phyloP scores from a whole-genome alignment of 2,113 vertebrate species.

The Phrynosoma platyrhinos region DNA sequence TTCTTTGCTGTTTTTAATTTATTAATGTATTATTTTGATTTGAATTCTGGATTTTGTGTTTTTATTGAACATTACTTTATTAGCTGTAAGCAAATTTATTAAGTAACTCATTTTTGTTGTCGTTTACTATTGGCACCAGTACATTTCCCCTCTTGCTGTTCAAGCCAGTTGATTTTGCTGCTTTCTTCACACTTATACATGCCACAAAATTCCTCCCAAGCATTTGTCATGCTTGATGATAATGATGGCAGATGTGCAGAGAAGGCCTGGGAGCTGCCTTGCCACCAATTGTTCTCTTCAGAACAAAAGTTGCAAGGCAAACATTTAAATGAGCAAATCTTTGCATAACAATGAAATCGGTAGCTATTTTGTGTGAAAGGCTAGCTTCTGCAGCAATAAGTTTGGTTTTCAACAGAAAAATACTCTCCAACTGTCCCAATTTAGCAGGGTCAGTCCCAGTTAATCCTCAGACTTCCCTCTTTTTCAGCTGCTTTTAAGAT shows the following conservation, averaged over 20 bases:
- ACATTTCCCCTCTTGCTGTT: background rate
- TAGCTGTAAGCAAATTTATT: background rate
- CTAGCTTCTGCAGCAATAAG: background rate
- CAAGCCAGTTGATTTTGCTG: conserved; percentile 8
- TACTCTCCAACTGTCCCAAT: too few species aligned
- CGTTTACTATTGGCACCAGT: background rate
- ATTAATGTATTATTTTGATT: background rate
- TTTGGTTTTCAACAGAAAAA: background rate
- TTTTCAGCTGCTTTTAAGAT: too few species aligned
- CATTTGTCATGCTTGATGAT: background rate
- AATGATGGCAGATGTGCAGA: background rate
- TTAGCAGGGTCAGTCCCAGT: too few species aligned
- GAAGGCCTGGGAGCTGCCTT: background rate
- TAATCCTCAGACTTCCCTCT: too few species aligned
- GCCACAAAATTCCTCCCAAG: background rate
- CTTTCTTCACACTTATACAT: background rate
- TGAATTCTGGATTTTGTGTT: background rate
- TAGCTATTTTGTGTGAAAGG: background rate
- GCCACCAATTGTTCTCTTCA: background rate
- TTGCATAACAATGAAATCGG: fast-evolving
- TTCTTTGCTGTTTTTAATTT: background rate
- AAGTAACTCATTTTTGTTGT: fast-evolving
- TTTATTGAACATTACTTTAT: background rate
- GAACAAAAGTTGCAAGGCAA: background rate
- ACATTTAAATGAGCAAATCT: background rate